These are phyloP conservation scores for Hydra vulgaris DNA, from an alignment of 30 jellyfish, hydroid and myxozoan species.

Conservation along the genomic window DNA sequence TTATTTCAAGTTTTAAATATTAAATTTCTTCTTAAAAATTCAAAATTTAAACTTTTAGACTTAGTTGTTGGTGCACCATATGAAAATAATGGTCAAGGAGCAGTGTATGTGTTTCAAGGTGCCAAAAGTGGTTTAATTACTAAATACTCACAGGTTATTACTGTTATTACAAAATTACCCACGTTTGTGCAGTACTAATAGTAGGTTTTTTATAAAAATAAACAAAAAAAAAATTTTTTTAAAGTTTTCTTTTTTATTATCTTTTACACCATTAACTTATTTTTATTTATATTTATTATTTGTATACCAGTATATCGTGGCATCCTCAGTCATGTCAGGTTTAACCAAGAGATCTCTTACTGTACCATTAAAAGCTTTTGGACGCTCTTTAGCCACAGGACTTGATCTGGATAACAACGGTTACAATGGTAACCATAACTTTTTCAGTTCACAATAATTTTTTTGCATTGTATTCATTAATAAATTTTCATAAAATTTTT, in stretches of 20 bases:
- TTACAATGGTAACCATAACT: slow-evolving; percentile 45
- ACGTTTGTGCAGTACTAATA: not conserved
- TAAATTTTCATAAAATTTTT: no score
- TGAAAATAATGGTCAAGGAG: slow-evolving; percentile 69
- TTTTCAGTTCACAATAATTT: not conserved
- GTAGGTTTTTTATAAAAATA: not conserved
- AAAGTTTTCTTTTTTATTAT: not conserved
- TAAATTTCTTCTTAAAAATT: not conserved
- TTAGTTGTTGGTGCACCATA: slow-evolving; percentile 93
- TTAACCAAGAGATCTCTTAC: slow-evolving; percentile 2
- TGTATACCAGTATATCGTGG: slow-evolving; percentile 16
- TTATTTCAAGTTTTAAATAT: not conserved
- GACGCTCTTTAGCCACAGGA: slow-evolving; percentile 87
- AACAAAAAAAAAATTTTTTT: not conserved
- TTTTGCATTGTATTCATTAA: not conserved
- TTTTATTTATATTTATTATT: not conserved
- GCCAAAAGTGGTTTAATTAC: slow-evolving; percentile 42
- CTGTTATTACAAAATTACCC: no score
- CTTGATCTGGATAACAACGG: slow-evolving; percentile 75
- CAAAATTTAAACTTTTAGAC: slow-evolving; percentile 22
- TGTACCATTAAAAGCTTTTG: slow-evolving; percentile 46
- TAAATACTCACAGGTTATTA: slow-evolving; percentile 47
- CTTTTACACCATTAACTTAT: not conserved
- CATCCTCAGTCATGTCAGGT: slow-evolving; percentile 5
- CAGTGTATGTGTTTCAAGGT: slow-evolving; percentile 75